Conservation (phyloP, 1,140 invertebrate genomes). For the Solenopsis fugax region DNA sequence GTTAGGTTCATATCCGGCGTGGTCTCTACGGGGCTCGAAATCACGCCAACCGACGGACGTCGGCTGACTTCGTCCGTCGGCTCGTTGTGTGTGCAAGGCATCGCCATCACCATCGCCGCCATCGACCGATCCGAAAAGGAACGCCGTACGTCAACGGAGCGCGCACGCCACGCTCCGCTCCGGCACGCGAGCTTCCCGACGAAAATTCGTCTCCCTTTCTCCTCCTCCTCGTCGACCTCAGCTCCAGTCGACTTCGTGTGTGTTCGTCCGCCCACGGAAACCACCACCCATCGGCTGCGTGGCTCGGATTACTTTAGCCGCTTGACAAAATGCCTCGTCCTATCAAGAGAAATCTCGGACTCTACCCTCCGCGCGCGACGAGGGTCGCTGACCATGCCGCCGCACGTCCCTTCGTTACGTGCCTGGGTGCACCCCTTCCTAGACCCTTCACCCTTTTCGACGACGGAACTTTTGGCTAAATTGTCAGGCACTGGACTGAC, state of each 20-base stretch:
- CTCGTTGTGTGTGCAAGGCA: conserved; percentile 58
- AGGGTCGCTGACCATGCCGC: conserved; percentile 71
- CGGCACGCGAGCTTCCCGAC: conserved; percentile 63
- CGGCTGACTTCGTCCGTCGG: conserved; percentile 55
- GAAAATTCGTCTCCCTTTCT: conserved; percentile 67
- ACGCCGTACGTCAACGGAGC: conserved; percentile 51
- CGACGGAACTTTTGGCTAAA: conserved; percentile 65
- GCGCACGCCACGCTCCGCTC: conserved; percentile 63
- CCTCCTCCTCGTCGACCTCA: conserved; percentile 13
- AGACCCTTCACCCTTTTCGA: conserved; percentile 52
- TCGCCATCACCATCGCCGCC: conserved; percentile 43
- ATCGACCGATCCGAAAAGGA: conserved; percentile 71
- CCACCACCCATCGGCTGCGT: conserved; percentile 64
- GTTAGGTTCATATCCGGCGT: conserved; percentile 83
- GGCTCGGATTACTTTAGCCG: conserved; percentile 74
- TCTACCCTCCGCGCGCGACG: conserved; percentile 63
- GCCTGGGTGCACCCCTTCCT: conserved; percentile 53
- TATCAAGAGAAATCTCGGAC: conserved; percentile 78
- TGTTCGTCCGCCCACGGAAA: conserved; percentile 67
- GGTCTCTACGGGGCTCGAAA: conserved; percentile 78
- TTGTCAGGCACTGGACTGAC: conserved; percentile 65
- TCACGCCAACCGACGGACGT: conserved; percentile 78
- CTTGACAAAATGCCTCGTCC: conserved; percentile 80
- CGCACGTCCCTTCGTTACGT: conserved; percentile 53
- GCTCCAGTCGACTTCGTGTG: conserved; percentile 26